Conservation (phyloP, 92 coral and sea anemone genomes). For the Siderastrea siderea region DNA sequence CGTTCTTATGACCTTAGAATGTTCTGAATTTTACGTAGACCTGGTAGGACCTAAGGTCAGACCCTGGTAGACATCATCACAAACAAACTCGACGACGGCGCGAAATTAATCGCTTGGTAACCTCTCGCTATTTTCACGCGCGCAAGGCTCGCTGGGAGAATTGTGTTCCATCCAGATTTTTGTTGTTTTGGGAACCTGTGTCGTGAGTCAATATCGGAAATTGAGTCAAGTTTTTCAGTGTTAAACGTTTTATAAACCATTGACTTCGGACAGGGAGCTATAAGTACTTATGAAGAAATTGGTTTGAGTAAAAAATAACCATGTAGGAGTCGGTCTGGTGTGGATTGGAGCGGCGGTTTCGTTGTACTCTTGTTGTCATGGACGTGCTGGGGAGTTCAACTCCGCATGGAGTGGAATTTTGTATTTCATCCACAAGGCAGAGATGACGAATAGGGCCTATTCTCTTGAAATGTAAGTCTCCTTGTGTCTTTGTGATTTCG, state of each 20-base stretch:
- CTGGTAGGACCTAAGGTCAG: too few relatives aligned
- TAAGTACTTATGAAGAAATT: slow-evolving; percentile 4
- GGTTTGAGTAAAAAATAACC: not conserved
- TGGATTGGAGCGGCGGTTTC: slow-evolving; percentile 52
- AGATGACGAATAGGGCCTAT: slow-evolving; percentile 92
- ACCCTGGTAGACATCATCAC: too few relatives aligned
- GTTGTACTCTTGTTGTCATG: slow-evolving; percentile 92
- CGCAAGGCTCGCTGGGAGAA: slow-evolving; percentile 39
- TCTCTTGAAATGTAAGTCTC: slow-evolving; percentile 92
- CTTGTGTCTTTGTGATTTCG: not conserved
- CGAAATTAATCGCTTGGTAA: not conserved
- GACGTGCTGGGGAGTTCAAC: slow-evolving; percentile 77
- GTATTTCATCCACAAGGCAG: slow-evolving; percentile 56
- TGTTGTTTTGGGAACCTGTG: slow-evolving; percentile 50
- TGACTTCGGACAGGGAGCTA: not conserved
- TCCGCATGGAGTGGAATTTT: slow-evolving; percentile 80
- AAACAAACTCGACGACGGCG: not conserved
- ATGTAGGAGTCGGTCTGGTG: slow-evolving; percentile 61
- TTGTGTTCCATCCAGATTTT: slow-evolving; percentile 3
- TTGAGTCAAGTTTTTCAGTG: slow-evolving; percentile 18
- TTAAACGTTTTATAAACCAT: not conserved
- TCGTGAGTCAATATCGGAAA: slow-evolving; percentile 41
- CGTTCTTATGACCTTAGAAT: too few relatives aligned
- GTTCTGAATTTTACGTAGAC: too few relatives aligned
- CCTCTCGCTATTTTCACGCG: slow-evolving; percentile 16